Evolutionary conservation across 2,888 invertebrate genomes (phyloP).

Genomic region (Tetranychus piercei): DNA sequence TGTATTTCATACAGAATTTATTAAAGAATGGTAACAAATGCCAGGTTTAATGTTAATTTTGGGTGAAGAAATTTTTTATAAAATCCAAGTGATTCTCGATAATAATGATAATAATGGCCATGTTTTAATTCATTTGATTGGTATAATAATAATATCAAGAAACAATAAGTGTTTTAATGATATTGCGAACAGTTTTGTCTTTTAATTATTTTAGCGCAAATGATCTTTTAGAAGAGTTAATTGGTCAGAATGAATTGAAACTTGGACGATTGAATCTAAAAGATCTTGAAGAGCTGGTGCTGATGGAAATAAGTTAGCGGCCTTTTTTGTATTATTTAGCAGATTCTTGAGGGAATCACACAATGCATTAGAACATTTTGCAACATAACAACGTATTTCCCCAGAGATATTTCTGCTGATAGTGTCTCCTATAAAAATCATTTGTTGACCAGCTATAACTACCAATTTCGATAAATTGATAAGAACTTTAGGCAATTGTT

Average conservation of each 20-base stretch:
- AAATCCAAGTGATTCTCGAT: too few species aligned
- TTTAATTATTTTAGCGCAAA: too few species aligned
- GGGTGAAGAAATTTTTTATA: too few species aligned
- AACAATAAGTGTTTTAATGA: too few species aligned
- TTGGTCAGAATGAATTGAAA: constrained; percentile 39
- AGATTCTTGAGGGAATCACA: constrained; percentile 61
- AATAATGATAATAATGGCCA: too few species aligned
- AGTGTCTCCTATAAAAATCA: constrained; percentile 60
- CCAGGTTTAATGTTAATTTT: too few species aligned
- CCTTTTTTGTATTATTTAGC: constrained; percentile 70
- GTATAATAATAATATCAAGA: too few species aligned
- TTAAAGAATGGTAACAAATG: too few species aligned
- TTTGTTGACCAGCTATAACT: constrained; percentile 73
- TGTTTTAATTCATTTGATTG: too few species aligned
- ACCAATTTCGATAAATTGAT: constrained; percentile 85
- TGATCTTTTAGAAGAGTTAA: not conserved
- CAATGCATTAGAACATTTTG: constrained; percentile 56
- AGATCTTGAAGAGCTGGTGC: constrained; percentile 75
- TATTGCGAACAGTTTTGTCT: too few species aligned
- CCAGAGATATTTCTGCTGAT: not conserved
- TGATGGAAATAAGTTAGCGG: constrained; percentile 76
- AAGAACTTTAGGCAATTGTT: constrained; percentile 77
- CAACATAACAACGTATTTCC: constrained; percentile 36
- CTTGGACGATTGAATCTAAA: constrained; percentile 71
- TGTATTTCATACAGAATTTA: too few species aligned